Evolutionary conservation across 2,888 invertebrate genomes (phyloP).

Genomic region (Notodonta dromedarius): DNA sequence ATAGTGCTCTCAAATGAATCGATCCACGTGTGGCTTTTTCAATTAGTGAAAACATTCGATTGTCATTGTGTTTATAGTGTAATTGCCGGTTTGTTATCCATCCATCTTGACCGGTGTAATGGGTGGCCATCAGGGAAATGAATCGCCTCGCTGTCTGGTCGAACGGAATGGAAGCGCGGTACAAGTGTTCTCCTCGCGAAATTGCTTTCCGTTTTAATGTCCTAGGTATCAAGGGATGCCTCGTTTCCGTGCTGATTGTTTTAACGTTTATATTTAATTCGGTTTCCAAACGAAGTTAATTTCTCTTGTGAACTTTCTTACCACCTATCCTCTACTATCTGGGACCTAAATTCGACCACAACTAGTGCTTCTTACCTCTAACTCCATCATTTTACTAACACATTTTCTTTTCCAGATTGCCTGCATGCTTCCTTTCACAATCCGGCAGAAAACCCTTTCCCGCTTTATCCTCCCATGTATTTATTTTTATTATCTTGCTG

Average conservation of each 20-base stretch:
- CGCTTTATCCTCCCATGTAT: background rate
- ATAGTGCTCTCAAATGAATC: slow-evolving; percentile 79
- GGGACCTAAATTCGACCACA: background rate
- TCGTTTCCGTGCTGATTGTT: slow-evolving; percentile 56
- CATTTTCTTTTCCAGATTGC: slow-evolving; percentile 11
- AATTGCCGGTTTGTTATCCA: slow-evolving; percentile 81
- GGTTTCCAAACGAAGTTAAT: background rate
- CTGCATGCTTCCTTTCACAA: background rate
- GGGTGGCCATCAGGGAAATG: slow-evolving; percentile 80
- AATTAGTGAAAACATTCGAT: slow-evolving; percentile 82
- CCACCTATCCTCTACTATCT: too few species aligned
- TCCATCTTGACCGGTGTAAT: slow-evolving; percentile 81
- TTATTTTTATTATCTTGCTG: too few species aligned
- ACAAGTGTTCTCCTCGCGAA: slow-evolving; percentile 67
- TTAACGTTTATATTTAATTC: slow-evolving; percentile 31
- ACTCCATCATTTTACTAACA: background rate
- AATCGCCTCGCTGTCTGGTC: slow-evolving; percentile 67
- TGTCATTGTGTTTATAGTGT: slow-evolving; percentile 81
- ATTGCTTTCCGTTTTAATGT: slow-evolving; percentile 73
- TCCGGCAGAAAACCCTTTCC: too few species aligned
- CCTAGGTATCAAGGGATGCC: slow-evolving; percentile 60
- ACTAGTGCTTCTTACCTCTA: background rate
- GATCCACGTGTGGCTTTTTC: slow-evolving; percentile 76
- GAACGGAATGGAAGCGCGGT: slow-evolving; percentile 62
- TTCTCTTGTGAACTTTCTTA: slow-evolving; percentile 3